A percentile compares a stretch with the other conserved stretches of the same genome.
Evolutionary conservation across 2,797 vertebrate species (phyloP).

Genomic region (Sebastes itinus): DNA sequence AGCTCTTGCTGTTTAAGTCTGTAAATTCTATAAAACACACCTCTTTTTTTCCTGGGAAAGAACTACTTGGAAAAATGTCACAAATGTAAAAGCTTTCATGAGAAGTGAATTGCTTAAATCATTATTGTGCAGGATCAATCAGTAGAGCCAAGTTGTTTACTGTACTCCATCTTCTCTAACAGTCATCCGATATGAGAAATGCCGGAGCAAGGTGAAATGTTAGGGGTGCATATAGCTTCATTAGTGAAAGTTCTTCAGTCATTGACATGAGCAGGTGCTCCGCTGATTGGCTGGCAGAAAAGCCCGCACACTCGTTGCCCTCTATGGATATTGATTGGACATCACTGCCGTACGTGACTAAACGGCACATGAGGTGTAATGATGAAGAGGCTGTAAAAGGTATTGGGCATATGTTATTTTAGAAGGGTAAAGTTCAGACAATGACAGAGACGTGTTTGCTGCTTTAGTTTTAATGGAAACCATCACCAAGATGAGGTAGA

Average conservation of each 20-base stretch:
- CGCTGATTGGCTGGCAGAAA: slow-evolving; percentile 25
- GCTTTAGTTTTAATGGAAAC: background rate
- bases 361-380: slow-evolving; percentile 9
- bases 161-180: background rate
- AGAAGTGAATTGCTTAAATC: background rate
- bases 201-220: slow-evolving; percentile 11
- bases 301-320: background rate
- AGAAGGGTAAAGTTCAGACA: background rate
- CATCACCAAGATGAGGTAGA: background rate
- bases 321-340: slow-evolving; percentile 42
- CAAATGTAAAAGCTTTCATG: slow-evolving; percentile 10
- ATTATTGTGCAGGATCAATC: background rate
- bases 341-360: slow-evolving; percentile 25
- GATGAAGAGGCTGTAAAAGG: slow-evolving; percentile 9
- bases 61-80: background rate
- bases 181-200: background rate
- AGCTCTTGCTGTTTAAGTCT: slow-evolving; percentile 6
- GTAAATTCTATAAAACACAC: slow-evolving; percentile 22
- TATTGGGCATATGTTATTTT: background rate
- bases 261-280: slow-evolving; percentile 20
- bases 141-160: background rate
- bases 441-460: background rate
- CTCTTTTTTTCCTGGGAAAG: background rate
- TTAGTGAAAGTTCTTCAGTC: slow-evolving; percentile 23
- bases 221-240: slow-evolving; percentile 13